Base-by-base conservation (phyloP, 1,140 invertebrate genomes). In the Mamestra configurata region DNA sequence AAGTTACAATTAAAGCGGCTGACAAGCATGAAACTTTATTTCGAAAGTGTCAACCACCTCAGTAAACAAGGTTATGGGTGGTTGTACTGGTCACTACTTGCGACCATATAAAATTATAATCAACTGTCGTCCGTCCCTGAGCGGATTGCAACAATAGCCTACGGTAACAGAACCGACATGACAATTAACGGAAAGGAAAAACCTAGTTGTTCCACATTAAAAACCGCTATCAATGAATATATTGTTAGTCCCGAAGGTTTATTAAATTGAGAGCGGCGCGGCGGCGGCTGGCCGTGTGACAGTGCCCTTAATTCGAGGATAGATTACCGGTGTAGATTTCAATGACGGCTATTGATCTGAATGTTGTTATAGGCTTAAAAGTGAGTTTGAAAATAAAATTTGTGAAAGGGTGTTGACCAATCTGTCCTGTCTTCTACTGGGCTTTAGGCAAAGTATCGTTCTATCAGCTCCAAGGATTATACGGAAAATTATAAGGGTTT, bases 171-270 rank as follows among this genome's bases (percentile, higher is more conserved):
- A 27, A 13, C 13, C 68, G 86, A 84, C 77, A 79, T 82, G 46
- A 82, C 82, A 87, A 87, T 90, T 88, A 85, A 83, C 59, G 51
- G 83, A 87, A 88, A 89, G 82, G 88, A 82, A 87, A 88, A 86
- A 86, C 82, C 87, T 76, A 79, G 73, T 82, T 76, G 66, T 75
- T 80, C 11, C 64, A 68, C 49, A 76, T 73, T 55, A 70, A 61
- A 81, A 79, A 81, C 59, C 79, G 75, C 75, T 81, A 59, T 49
- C 22, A 57, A 66, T 64, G 27, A 24, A 55, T 35, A 40, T 64
- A 76, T 46, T 64, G 73, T 76, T 46, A 20, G 40, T 64, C 20
- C 18, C 57, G 55, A 76, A 76, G 55, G 55, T 61, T 76, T 49
- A 27, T 49, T 59, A 31, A 61, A 61, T 75, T 61, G 68, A 53